Evolutionary conservation across 2,113 vertebrate genomes (phyloP).

Genomic region (Entelurus aequoreus): DNA sequence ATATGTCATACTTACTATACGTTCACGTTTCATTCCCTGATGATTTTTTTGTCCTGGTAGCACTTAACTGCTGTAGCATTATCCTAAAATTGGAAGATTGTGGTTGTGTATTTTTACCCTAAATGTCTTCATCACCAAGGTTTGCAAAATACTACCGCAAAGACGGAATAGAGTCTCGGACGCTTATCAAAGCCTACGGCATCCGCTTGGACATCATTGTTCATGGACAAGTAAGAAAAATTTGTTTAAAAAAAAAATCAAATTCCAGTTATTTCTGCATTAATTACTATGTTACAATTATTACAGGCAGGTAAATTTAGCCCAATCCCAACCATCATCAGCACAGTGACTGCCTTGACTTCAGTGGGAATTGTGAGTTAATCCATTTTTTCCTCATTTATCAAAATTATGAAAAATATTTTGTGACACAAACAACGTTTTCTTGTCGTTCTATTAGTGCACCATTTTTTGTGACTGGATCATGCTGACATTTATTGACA

Average conservation of each 20-base stretch:
- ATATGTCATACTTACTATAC: too few species aligned
- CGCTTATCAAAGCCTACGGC: constrained; percentile 82
- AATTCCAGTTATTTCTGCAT: neutral
- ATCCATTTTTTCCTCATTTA: neutral
- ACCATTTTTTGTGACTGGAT: constrained; percentile 94
- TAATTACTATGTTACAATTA: constrained; percentile 4
- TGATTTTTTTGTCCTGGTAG: too few species aligned
- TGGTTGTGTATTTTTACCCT: neutral
- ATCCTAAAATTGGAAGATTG: neutral
- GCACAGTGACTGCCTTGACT: constrained; percentile 83
- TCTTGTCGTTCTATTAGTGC: constrained; percentile 66
- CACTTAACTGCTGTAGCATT: too few species aligned
- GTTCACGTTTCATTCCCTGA: too few species aligned
- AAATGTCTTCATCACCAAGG: constrained; percentile 38
- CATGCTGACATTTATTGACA: constrained; percentile 88
- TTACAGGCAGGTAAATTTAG: constrained; percentile 88
- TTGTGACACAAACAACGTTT: neutral
- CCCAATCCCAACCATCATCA: constrained; percentile 87
- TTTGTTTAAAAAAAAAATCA: neutral
- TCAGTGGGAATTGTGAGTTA: constrained; percentile 86
- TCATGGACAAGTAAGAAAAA: constrained; percentile 77
- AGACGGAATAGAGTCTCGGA: constrained; percentile 73
- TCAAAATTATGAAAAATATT: constrained; percentile 1
- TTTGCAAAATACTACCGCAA: constrained; percentile 82
- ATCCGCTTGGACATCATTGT: constrained; percentile 87